A percentile compares a stretch with the other conserved stretches of the same genome.
Evolutionary conservation across 2,113 vertebrate species (phyloP).

Genomic region (Pachycephala philippinensis): DNA sequence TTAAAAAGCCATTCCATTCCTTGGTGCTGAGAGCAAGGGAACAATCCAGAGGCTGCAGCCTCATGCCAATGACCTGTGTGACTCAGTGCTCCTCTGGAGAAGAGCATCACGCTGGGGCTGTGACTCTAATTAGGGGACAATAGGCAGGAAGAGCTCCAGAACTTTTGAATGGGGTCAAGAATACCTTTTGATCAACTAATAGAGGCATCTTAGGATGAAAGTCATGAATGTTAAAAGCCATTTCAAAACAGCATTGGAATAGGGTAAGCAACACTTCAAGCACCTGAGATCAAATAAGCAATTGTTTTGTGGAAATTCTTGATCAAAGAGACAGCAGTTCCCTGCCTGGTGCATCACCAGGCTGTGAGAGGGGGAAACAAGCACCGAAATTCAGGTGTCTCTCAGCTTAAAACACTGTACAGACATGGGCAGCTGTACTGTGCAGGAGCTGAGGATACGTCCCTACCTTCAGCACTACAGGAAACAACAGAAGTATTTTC

Average conservation of each 20-base stretch:
- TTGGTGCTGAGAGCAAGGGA: neutral
- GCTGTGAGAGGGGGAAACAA: neutral
- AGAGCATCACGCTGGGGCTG: neutral
- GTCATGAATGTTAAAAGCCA: neutral
- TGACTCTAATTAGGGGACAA: neutral
- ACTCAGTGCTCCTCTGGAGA: neutral
- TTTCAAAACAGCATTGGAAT: constrained; percentile 30
- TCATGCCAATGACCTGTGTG: neutral
- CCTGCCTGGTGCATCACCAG: neutral
- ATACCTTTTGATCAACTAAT: neutral
- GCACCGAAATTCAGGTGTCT: neutral
- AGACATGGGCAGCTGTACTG: neutral
- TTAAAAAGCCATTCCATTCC: neutral
- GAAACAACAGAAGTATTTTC: constrained; percentile 66
- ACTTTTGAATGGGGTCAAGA: neutral
- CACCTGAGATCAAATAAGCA: constrained; percentile 19
- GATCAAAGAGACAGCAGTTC: neutral
- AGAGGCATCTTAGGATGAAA: neutral
- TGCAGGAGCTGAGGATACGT: neutral
- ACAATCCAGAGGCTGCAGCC: neutral
- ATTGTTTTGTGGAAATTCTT: neutral
- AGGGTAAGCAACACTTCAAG: neutral
- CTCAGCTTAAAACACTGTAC: neutral
- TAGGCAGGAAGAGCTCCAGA: neutral
- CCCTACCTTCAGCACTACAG: neutral